phyloP scores from a whole-genome alignment of 2,888 invertebrate genomes.

The Coleophora flavipennella region DNA sequence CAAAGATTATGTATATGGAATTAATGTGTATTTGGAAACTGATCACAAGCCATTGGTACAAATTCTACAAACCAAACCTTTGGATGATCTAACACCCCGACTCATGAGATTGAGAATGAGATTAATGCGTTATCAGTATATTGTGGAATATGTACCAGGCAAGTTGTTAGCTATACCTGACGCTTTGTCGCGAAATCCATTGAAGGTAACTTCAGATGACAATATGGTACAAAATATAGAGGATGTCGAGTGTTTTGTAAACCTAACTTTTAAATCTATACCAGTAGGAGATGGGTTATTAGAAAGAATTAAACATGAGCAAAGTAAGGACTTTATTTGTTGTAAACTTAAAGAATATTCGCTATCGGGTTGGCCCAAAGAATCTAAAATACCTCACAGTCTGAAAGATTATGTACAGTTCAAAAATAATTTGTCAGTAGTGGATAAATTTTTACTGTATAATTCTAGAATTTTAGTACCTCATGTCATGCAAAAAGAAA shows the following conservation, averaged over 20 bases:
- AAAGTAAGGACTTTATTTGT: not conserved
- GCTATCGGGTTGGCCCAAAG: not conserved
- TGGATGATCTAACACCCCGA: conserved; percentile 10
- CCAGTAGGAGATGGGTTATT: not conserved
- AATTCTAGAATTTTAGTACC: not conserved
- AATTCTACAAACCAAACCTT: conserved; percentile 9
- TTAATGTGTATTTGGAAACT: conserved; percentile 2
- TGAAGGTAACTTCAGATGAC: not conserved
- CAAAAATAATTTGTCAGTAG: conserved; percentile 2
- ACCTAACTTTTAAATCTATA: not conserved
- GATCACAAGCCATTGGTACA: conserved; percentile 11
- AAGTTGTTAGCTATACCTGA: conserved; percentile 16
- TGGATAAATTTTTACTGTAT: not conserved
- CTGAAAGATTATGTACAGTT: conserved; percentile 3
- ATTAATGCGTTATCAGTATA: conserved; percentile 15
- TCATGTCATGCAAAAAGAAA: conserved; percentile 2
- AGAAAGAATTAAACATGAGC: not conserved
- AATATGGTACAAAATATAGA: not conserved
- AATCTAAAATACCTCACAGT: not conserved
- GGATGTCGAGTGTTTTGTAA: not conserved
- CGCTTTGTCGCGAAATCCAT: conserved; percentile 8
- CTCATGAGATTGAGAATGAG: conserved; percentile 13
- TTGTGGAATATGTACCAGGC: no score
- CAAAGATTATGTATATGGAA: conserved; percentile 1
- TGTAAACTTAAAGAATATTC: not conserved